A percentile compares a stretch with the other conserved stretches of the same genome.
phyloP scores from a whole-genome alignment of 2,797 vertebrate genomes.

The Cryptoprocta ferox region DNA sequence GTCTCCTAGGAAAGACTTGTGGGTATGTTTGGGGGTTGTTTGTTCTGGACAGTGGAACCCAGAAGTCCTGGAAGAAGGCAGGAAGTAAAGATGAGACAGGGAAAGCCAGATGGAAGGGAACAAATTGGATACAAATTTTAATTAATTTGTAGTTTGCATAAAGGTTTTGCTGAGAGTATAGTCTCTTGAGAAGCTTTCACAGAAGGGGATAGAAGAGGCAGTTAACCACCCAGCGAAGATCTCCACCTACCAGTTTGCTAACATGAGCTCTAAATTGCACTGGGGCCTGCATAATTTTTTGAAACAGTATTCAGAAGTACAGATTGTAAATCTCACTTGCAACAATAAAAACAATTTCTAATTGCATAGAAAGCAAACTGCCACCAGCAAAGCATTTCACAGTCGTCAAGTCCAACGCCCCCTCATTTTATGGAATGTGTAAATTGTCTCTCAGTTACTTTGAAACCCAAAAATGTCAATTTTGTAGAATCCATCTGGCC shows the following conservation, averaged over 20 bases:
- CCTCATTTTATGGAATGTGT: slow-evolving; percentile 67
- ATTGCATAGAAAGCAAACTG: slow-evolving; percentile 68
- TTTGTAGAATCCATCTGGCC: slow-evolving; percentile 75
- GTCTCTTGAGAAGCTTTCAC: slow-evolving; percentile 22
- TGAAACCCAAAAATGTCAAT: slow-evolving; percentile 71
- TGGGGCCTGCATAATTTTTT: slow-evolving; percentile 61
- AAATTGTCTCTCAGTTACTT: slow-evolving; percentile 74
- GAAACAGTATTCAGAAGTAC: slow-evolving; percentile 64
- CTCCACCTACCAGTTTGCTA: slow-evolving; percentile 61
- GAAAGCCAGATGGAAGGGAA: neutral
- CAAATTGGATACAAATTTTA: neutral
- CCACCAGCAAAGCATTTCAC: slow-evolving; percentile 75
- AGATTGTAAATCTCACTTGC: slow-evolving; percentile 72
- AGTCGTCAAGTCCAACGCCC: slow-evolving; percentile 64
- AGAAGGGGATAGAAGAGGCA: slow-evolving; percentile 21
- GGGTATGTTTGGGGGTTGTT: neutral
- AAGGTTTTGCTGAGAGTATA: neutral
- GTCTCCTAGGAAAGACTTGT: neutral
- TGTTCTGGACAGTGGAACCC: neutral
- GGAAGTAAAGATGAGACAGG: neutral
- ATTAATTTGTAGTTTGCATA: slow-evolving; percentile 28
- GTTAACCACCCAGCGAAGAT: slow-evolving; percentile 19
- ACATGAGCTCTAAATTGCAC: slow-evolving; percentile 49
- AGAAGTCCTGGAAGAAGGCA: neutral
- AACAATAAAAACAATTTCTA: slow-evolving; percentile 76